These are phyloP conservation scores for Pelusios castaneus DNA, from an alignment of 2,113 vertebrate species.

Conservation along the genomic window DNA sequence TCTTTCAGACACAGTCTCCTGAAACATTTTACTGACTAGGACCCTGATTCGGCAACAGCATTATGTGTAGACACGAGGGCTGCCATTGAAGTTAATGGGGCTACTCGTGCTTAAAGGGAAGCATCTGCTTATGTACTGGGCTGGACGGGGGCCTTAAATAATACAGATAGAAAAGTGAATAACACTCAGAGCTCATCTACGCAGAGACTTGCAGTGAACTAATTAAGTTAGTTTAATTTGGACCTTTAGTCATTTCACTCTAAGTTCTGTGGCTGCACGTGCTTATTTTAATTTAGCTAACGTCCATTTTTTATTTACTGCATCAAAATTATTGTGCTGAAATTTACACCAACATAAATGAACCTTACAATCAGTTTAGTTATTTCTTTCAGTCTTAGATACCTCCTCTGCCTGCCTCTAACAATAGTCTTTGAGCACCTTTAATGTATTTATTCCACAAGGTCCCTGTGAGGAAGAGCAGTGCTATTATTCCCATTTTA, in stretches of 20 bases:
- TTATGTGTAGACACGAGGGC: background rate
- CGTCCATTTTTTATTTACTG: background rate
- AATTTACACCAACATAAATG: background rate
- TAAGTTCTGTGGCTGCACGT: background rate
- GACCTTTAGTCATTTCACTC: background rate
- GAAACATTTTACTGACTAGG: background rate
- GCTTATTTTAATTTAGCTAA: background rate
- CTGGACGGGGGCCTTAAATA: background rate
- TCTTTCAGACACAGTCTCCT: background rate
- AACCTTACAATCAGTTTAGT: background rate
- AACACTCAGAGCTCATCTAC: background rate
- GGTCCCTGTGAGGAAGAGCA: background rate
- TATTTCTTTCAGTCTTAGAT: background rate
- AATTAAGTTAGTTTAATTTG: background rate
- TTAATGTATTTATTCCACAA: background rate
- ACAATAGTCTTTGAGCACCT: background rate
- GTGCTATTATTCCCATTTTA: background rate
- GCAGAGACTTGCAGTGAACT: background rate
- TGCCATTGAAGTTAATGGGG: background rate
- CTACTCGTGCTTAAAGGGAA: too few relatives aligned
- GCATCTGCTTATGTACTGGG: too few relatives aligned
- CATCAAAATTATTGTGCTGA: background rate
- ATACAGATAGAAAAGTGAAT: background rate
- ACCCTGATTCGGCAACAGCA: background rate
- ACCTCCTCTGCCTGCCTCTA: background rate